Percentiles rank a stretch among this genome's conserved stretches.
Evolutionary conservation across 2,113 vertebrate species (phyloP).

Genomic region (Fulmarus glacialis): DNA sequence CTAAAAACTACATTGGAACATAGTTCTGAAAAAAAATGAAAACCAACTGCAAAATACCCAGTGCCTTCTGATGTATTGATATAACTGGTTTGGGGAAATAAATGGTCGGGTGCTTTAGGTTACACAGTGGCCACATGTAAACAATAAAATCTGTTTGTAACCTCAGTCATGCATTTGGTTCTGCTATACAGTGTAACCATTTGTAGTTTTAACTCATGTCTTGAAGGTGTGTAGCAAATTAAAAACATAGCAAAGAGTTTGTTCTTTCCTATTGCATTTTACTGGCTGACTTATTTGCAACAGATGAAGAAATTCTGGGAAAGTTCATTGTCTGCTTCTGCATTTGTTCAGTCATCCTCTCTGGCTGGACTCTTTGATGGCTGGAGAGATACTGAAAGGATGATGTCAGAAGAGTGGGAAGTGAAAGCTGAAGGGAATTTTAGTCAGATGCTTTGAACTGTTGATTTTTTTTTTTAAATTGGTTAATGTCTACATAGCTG

Average conservation of each 20-base stretch:
- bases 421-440: conserved; percentile 23
- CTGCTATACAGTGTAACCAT: neutral
- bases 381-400: neutral
- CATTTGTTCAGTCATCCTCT: neutral
- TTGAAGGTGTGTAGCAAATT: neutral
- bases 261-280: neutral
- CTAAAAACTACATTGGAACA: conserved; percentile 57
- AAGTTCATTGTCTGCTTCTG: neutral
- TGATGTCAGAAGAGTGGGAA: conserved; percentile 13
- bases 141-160: neutral
- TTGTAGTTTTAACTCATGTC: neutral
- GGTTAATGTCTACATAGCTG: neutral
- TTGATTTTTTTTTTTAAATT: neutral
- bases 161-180: neutral
- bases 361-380: neutral
- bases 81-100: neutral
- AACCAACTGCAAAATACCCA: neutral
- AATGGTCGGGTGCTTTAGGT: neutral
- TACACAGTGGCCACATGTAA: neutral
- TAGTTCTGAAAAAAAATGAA: neutral
- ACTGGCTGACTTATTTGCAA: neutral
- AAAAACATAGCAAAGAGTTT: neutral
- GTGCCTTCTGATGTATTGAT: neutral
- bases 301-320: conserved; percentile 11
- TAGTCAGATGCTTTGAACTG: neutral